Base-by-base conservation (phyloP, 2,888 invertebrate genomes). In the Petrophora chlorosata region DNA sequence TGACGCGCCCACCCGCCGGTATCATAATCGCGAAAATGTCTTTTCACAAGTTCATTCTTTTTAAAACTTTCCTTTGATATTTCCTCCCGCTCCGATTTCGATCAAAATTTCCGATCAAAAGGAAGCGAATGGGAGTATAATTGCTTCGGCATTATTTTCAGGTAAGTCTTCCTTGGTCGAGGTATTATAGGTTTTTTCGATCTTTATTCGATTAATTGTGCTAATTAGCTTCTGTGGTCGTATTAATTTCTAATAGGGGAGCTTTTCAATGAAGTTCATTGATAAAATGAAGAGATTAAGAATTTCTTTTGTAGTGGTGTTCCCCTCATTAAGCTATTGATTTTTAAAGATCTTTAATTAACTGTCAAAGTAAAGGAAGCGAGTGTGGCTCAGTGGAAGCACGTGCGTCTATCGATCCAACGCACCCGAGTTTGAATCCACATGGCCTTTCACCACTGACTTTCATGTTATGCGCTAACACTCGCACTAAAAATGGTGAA, bases 51-150 rank as follows among this genome's bases (percentile, higher is more conserved):
- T 76, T 76, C 70, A 76, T 78, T 77, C 70, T 77, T 76, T 63
- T 62, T 71, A 65, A 67, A 79, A 73, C 60, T 65, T 67, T 72
- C 66, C 82, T 87, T 87, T 86, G 83, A 86, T 79, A 81, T 77
- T 73, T 69, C 43, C 71, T 71, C 43, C 70, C 74, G 67, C 71
- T 65, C 65, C 73, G 75, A 76, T 77, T 82, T 79, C 79, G 82
- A 85, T 86, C 84, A 84, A 80, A 81, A 76, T 3, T 76, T 79
- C 76, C 67, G 62, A 65, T 63, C 70, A 76, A 73, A 79, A 75
- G 76, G 65, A 68, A 71, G 72, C 69, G 80, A 85, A 84, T 80
- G 78, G 80, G 77, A 83, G 80, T 74, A 80, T 85, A 85, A 86
- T 87, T 82, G 79, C 74, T 71, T 70, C 54, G 56, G 76, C 70